Evolutionary conservation across 2,888 invertebrate genomes (phyloP).

Genomic region (Leucania comma): DNA sequence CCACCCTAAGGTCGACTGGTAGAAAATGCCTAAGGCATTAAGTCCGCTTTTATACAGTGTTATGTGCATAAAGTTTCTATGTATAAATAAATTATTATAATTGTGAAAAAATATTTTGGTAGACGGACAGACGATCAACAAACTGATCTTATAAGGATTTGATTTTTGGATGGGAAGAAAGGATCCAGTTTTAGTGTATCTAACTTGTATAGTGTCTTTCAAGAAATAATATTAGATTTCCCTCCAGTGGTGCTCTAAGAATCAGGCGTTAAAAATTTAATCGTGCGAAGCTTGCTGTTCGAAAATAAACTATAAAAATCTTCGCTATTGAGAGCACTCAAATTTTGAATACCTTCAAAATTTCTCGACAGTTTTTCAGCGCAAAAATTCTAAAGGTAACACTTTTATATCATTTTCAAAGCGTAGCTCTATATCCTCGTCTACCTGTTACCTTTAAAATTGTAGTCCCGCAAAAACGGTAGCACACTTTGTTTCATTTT

Average conservation of each 20-base stretch:
- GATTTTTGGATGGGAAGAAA: no score
- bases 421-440: conserved; percentile 12
- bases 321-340: background rate
- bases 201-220: background rate
- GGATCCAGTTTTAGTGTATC: no score
- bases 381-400: background rate
- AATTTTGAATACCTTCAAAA: background rate
- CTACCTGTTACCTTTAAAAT: conserved; percentile 17
- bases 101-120: no score
- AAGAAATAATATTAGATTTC: background rate
- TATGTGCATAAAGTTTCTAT: no score
- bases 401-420: conserved; percentile 25
- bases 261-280: background rate
- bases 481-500: conserved; percentile 37
- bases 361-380: background rate
- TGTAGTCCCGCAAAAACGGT: conserved; percentile 22
- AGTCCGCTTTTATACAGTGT: no score
- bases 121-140: no score
- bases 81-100: no score
- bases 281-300: background rate
- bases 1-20: no score
- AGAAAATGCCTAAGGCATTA: no score
- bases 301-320: background rate
- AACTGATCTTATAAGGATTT: no score
- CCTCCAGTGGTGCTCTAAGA: background rate